Conservation (phyloP, 2,113 vertebrate species). For the Chinchilla lanigera region DNA sequence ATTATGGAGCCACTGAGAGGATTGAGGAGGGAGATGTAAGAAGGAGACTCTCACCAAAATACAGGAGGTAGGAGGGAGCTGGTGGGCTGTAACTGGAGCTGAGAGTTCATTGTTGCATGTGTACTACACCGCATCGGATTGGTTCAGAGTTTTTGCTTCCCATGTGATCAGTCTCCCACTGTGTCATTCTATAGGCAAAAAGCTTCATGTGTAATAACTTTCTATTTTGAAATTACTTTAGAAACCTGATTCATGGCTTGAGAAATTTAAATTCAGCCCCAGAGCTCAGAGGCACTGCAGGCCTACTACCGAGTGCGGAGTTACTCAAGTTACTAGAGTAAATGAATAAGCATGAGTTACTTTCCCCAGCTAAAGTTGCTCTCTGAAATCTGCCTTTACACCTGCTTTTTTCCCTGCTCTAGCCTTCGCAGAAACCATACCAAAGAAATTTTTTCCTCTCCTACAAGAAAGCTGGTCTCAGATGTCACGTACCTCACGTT, state of each 20-base stretch:
- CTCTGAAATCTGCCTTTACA: neutral
- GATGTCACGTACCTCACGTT: constrained; percentile 7
- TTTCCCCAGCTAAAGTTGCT: neutral
- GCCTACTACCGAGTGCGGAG: neutral
- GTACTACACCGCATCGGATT: neutral
- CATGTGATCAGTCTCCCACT: neutral
- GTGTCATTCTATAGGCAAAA: neutral
- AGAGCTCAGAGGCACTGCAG: neutral
- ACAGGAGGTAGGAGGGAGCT: neutral
- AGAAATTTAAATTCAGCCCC: neutral
- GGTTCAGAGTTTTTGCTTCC: neutral
- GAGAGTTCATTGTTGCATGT: neutral
- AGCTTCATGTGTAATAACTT: neutral
- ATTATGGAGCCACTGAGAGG: neutral
- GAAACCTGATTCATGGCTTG: neutral
- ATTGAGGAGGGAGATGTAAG: neutral
- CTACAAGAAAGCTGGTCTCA: neutral
- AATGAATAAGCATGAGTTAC: neutral
- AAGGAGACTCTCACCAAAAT: neutral
- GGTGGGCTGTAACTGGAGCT: neutral
- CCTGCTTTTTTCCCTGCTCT: neutral
- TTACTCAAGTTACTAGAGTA: neutral
- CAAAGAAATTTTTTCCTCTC: neutral
- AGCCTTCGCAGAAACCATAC: neutral
- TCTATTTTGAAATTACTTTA: constrained; percentile 24